Conservation (phyloP, 2,888 invertebrate species). For the Onthophagus sagittarius region DNA sequence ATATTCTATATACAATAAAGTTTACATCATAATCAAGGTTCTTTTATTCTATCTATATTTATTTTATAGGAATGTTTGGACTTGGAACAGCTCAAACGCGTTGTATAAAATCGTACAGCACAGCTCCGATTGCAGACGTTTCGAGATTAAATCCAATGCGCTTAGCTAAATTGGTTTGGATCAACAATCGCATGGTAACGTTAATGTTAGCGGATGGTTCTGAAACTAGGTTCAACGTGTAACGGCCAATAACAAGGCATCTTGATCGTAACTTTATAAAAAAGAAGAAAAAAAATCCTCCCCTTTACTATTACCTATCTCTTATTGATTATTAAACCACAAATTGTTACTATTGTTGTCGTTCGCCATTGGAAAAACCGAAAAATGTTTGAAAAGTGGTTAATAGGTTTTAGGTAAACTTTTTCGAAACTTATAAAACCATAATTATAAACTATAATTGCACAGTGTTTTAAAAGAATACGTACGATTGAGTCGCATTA, state of each 20-base stretch:
- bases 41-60: no score
- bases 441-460: neutral
- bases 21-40: no score
- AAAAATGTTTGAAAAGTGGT: neutral
- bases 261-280: neutral
- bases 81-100: slow-evolving; percentile 95
- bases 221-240: slow-evolving; percentile 80
- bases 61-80: slow-evolving; percentile 80
- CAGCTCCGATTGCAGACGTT: slow-evolving; percentile 87
- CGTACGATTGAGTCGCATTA: neutral
- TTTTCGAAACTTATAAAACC: neutral
- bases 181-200: slow-evolving; percentile 87
- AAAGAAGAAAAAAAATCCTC: neutral
- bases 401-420: neutral
- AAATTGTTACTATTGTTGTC: neutral
- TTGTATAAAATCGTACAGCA: slow-evolving; percentile 93
- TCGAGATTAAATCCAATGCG: slow-evolving; percentile 83
- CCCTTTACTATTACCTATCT: neutral
- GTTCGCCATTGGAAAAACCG: neutral
- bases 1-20: neutral
- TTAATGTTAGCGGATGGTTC: slow-evolving; percentile 94
- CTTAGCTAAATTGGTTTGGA: slow-evolving; percentile 92
- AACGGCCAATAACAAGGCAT: slow-evolving; percentile 37
- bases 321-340: neutral
- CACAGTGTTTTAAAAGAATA: neutral